Percentiles rank a stretch among this genome's conserved stretches.
phyloP scores from a whole-genome alignment of 2,113 vertebrate genomes.

The Leucosticte australis region DNA sequence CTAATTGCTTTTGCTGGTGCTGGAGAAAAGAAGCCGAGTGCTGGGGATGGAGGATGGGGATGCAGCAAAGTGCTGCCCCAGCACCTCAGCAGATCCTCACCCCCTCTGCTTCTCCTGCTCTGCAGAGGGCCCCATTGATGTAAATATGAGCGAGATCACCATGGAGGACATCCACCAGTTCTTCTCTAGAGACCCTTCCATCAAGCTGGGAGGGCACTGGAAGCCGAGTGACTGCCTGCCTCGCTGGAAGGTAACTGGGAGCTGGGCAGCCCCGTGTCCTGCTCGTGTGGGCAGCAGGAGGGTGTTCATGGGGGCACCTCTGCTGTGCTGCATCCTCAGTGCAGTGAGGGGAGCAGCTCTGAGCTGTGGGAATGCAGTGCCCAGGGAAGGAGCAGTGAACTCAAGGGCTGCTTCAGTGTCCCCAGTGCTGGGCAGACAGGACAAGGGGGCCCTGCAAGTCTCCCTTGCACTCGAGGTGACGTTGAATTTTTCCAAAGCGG shows the following conservation, averaged over 20 bases:
- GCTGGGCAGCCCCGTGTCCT: not conserved
- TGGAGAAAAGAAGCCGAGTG: not conserved
- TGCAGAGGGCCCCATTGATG: constrained; percentile 87
- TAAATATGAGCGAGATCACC: constrained; percentile 92
- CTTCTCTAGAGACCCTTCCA: constrained; percentile 76
- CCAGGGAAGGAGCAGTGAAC: not conserved
- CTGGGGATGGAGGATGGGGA: not conserved
- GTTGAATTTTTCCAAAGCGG: not conserved
- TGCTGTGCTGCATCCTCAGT: not conserved
- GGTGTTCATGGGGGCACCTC: accelerated
- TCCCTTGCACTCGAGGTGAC: not conserved
- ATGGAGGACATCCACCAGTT: constrained; percentile 87
- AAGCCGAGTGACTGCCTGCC: constrained; percentile 90
- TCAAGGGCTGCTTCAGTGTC: not conserved
- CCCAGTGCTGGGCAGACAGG: not conserved
- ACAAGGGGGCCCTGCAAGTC: accelerated
- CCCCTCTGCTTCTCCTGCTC: not conserved
- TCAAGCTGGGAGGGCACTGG: constrained; percentile 89
- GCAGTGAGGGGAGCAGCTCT: not conserved
- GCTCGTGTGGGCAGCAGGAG: accelerated
- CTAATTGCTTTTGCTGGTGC: not conserved
- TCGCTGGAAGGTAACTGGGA: constrained; percentile 89
- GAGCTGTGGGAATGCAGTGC: not conserved
- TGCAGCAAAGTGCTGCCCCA: not conserved
- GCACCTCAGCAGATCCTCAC: not conserved